Conservation (phyloP, 2,113 vertebrate species). For the Salvator merianae region DNA sequence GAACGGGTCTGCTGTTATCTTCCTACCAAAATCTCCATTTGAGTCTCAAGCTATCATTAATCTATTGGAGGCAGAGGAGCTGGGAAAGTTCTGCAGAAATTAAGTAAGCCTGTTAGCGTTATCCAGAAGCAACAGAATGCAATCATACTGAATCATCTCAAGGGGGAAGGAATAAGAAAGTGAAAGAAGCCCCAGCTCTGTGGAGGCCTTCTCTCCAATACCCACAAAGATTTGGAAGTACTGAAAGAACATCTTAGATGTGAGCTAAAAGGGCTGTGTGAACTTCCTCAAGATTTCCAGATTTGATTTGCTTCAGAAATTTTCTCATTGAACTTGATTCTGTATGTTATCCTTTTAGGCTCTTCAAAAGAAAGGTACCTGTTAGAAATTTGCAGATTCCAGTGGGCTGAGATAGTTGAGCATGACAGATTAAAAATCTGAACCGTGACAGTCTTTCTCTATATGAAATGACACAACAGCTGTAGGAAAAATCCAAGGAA, state of each 20-base stretch:
- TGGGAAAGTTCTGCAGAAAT: background rate
- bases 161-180: background rate
- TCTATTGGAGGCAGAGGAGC: background rate
- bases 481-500: background rate
- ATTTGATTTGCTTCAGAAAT: background rate
- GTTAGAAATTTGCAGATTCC: background rate
- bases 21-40: background rate
- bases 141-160: background rate
- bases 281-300: background rate
- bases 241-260: no score
- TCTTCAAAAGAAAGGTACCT: background rate
- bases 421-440: background rate
- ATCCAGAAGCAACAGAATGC: background rate
- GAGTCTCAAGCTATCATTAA: background rate
- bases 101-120: background rate
- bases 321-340: background rate
- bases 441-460: background rate
- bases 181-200: background rate
- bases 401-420: background rate
- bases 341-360: background rate
- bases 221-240: background rate
- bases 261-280: background rate
- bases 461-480: background rate
- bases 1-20: background rate
- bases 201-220: background rate